Conservation (phyloP, 2,888 invertebrate genomes). For the Xestoiulus laeticollis region DNA sequence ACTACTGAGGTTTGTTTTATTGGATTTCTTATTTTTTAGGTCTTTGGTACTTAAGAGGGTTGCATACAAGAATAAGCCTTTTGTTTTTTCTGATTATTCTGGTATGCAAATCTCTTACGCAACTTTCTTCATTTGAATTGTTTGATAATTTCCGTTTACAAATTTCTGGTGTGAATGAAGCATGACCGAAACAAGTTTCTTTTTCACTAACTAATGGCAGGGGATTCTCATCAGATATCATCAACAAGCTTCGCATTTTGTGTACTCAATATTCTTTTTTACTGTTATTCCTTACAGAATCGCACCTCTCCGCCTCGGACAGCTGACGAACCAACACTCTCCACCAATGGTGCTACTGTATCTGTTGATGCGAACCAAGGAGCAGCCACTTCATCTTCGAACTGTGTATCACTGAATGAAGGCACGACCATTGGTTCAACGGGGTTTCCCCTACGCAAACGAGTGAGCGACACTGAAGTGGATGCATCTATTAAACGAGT, state of each 20-base stretch:
- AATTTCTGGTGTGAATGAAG: too few relatives aligned
- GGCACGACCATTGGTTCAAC: neutral
- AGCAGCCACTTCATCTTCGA: neutral
- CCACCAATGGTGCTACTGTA: neutral
- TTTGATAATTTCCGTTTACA: too few relatives aligned
- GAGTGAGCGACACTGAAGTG: conserved; percentile 44
- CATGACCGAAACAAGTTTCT: too few relatives aligned
- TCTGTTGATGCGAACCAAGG: neutral
- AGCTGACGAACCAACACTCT: neutral
- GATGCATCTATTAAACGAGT: conserved; percentile 36
- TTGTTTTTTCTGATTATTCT: too few relatives aligned
- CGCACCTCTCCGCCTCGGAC: neutral
- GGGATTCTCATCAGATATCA: too few relatives aligned
- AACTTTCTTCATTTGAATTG: too few relatives aligned
- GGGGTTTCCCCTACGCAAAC: conserved; percentile 23
- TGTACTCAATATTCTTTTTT: neutral
- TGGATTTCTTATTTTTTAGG: neutral
- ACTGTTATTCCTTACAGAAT: neutral
- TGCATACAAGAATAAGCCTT: too few relatives aligned
- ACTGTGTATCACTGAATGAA: neutral
- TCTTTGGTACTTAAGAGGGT: too few relatives aligned
- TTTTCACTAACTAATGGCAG: too few relatives aligned
- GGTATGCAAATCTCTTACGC: too few relatives aligned
- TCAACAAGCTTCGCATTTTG: too few relatives aligned
- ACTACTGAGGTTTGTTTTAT: neutral